A percentile compares a stretch with the other conserved stretches of the same genome.
These are phyloP conservation scores for Ciconia maguari DNA, from an alignment of 2,113 vertebrate species.

Conservation along the genomic window DNA sequence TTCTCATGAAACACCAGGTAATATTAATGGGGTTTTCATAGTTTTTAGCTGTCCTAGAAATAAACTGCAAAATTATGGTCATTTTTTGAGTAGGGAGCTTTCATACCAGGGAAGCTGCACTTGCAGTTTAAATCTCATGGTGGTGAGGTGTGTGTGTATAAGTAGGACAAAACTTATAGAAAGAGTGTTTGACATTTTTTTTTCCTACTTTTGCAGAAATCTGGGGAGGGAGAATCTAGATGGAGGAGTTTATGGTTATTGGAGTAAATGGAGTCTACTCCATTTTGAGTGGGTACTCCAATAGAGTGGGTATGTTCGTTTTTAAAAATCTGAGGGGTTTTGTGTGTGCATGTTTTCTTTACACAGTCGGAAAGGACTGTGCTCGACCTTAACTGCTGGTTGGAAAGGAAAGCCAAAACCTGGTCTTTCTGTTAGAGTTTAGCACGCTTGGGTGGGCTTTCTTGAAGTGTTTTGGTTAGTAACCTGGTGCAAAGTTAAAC, in stretches of 20 bases:
- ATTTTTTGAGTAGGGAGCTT: not conserved
- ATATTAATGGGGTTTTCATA: not conserved
- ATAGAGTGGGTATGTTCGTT: not conserved
- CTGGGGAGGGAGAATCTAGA: not conserved
- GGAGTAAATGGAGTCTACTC: not conserved
- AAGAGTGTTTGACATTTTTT: rapidly evolving
- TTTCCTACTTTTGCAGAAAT: not conserved
- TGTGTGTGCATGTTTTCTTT: not conserved
- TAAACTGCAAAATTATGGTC: not conserved
- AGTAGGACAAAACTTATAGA: not conserved
- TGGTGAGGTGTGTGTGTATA: not conserved
- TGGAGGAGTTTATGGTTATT: too few relatives aligned
- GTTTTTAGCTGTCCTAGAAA: not conserved
- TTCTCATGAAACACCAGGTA: rapidly evolving
- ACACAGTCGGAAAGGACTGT: not conserved
- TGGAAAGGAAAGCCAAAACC: not conserved
- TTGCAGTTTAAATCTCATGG: not conserved
- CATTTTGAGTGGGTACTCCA: too few relatives aligned
- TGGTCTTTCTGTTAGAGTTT: not conserved
- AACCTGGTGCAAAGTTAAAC: not conserved
- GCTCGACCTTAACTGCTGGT: not conserved
- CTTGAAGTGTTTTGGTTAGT: not conserved
- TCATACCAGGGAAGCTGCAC: not conserved
- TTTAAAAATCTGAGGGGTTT: not conserved
- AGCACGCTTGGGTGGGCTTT: rapidly evolving